phyloP scores from a whole-genome alignment of 2,797 vertebrate species.

The Malacoctenus gilli region DNA sequence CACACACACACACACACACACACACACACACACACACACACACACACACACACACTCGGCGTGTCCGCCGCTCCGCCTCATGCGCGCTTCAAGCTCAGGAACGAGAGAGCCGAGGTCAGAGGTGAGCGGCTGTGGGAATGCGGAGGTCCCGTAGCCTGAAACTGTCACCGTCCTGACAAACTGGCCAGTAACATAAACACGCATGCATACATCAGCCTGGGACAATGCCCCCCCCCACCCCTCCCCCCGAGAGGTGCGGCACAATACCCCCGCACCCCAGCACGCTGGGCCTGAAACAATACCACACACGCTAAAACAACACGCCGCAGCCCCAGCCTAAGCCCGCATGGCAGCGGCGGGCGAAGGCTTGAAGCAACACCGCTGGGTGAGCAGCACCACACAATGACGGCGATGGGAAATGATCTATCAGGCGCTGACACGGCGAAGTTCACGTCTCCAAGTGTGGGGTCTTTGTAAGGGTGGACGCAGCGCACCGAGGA shows the following conservation, averaged over 20 bases:
- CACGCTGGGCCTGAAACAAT: slow-evolving; percentile 71
- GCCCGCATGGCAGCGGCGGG: slow-evolving; percentile 51
- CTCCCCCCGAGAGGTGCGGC: slow-evolving; percentile 50
- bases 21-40: slow-evolving; percentile 34
- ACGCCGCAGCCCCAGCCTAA: slow-evolving; percentile 45
- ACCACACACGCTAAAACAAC: slow-evolving; percentile 72
- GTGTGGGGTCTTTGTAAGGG: slow-evolving; percentile 44
- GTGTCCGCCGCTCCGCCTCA: slow-evolving; percentile 16
- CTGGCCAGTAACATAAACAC: slow-evolving; percentile 73
- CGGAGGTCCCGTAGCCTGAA: slow-evolving; percentile 53
- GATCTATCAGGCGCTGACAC: slow-evolving; percentile 58
- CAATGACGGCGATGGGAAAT: slow-evolving; percentile 55
- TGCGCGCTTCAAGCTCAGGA: slow-evolving; percentile 25
- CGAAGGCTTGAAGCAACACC: slow-evolving; percentile 55
- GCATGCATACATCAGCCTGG: slow-evolving; percentile 54
- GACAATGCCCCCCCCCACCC: no score
- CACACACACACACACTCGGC: slow-evolving; percentile 17
- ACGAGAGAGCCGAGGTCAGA: slow-evolving; percentile 62
- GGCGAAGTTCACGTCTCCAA: slow-evolving; percentile 49
- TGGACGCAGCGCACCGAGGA: background rate
- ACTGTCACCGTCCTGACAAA: slow-evolving; percentile 74
- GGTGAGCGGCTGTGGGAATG: slow-evolving; percentile 75
- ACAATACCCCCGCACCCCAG: slow-evolving; percentile 59
- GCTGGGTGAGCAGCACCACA: slow-evolving; percentile 29
- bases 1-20: no score